These are phyloP conservation scores for Chloebia gouldiae DNA, from an alignment of 2,113 vertebrate species.

Conservation along the genomic window DNA sequence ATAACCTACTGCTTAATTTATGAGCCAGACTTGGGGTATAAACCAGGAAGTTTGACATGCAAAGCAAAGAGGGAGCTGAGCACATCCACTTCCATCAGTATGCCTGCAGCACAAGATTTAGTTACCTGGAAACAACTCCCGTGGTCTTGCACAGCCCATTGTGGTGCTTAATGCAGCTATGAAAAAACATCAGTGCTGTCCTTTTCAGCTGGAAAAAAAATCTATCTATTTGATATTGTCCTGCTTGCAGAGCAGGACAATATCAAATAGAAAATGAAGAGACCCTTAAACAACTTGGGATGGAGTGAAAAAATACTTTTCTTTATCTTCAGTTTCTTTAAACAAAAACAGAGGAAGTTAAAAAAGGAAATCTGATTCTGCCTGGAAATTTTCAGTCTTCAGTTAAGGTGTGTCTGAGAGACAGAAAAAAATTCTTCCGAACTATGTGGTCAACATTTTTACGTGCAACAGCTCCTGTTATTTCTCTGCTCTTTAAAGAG, in stretches of 20 bases:
- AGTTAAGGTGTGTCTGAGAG: neutral
- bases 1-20: neutral
- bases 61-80: neutral
- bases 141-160: neutral
- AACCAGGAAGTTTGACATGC: neutral
- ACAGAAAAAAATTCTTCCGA: neutral
- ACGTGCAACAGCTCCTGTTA: neutral
- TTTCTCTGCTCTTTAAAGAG: neutral
- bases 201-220: neutral
- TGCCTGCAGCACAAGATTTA: neutral
- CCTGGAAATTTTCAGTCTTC: neutral
- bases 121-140: neutral
- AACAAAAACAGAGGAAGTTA: neutral
- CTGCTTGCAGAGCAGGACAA: neutral
- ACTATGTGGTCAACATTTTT: neutral
- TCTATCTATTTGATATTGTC: no score
- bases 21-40: neutral
- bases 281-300: neutral
- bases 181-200: neutral
- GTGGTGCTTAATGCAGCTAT: neutral
- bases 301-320: neutral
- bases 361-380: neutral
- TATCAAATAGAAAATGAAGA: neutral
- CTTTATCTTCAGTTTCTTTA: neutral
- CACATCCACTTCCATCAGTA: neutral